Evolutionary conservation across 2,888 invertebrate species (phyloP).

Genomic region (Erynnis tages): DNA sequence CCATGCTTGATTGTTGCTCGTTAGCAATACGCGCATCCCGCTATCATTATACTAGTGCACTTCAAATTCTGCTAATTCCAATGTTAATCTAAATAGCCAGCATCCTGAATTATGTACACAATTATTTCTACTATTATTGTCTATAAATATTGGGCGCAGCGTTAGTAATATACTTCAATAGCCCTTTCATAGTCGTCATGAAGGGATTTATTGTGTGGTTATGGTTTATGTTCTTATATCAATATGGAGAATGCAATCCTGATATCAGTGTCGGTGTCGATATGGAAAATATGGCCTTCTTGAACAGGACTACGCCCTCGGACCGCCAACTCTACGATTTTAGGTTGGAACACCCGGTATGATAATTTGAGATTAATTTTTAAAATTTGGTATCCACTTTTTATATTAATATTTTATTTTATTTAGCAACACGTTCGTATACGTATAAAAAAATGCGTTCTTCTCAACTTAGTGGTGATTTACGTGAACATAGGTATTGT

Average conservation of each 20-base stretch:
- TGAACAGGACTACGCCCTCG: conserved; percentile 39
- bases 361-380: too few species aligned
- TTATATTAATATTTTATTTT: too few species aligned
- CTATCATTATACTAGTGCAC: not conserved
- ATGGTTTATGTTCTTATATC: conserved; percentile 16
- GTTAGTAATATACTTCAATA: conserved; percentile 1
- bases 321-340: conserved; percentile 48
- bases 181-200: conserved; percentile 11
- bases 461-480: too few species aligned
- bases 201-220: conserved; percentile 14
- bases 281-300: conserved; percentile 31
- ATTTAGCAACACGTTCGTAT: too few species aligned
- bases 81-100: not conserved
- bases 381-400: too few species aligned
- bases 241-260: conserved; percentile 19
- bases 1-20: not conserved
- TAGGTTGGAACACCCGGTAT: conserved; percentile 45
- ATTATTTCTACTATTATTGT: conserved; percentile 10
- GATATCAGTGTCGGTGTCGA: conserved; percentile 21
- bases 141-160: conserved; percentile 8
- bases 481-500: not conserved
- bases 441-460: conserved; percentile 59
- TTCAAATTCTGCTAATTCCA: not conserved
- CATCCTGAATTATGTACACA: conserved; percentile 7
- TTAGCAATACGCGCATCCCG: not conserved